These are phyloP conservation scores for Omphaloscelis lunosa DNA, from an alignment of 2,888 invertebrate species.

Conservation along the genomic window DNA sequence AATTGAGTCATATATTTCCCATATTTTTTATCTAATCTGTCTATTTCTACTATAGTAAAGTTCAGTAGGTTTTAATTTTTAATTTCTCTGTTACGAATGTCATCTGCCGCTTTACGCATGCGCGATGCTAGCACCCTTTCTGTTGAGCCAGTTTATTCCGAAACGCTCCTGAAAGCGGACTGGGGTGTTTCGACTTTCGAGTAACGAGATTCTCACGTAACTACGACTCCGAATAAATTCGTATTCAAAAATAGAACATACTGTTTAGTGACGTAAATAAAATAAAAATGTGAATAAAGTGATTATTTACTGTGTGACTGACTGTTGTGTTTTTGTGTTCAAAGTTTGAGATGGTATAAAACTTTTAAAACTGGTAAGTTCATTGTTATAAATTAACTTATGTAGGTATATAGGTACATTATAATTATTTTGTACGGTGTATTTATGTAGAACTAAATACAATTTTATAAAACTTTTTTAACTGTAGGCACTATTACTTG, in stretches of 20 bases:
- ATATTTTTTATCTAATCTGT: not conserved
- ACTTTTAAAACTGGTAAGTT: slow-evolving; percentile 51
- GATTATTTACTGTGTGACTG: slow-evolving; percentile 54
- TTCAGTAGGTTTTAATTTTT: slow-evolving; percentile 31
- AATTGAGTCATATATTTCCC: not conserved
- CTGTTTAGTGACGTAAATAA: slow-evolving; percentile 14
- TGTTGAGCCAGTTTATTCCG: slow-evolving; percentile 67
- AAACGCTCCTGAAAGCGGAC: slow-evolving; percentile 62
- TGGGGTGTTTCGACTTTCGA: slow-evolving; percentile 38
- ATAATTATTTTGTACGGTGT: not conserved
- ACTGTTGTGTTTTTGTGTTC: slow-evolving; percentile 50
- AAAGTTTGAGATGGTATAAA: slow-evolving; percentile 37
- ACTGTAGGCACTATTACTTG: not conserved
- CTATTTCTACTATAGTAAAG: not conserved
- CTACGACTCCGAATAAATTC: slow-evolving; percentile 35
- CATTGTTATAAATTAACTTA: not conserved
- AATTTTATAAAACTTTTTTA: slow-evolving; percentile 4
- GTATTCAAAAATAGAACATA: not conserved
- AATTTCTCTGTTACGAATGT: slow-evolving; percentile 37
- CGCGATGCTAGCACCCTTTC: slow-evolving; percentile 55
- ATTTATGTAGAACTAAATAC: not conserved
- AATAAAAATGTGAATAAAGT: slow-evolving; percentile 35
- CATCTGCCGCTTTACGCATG: slow-evolving; percentile 60
- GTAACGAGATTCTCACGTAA: slow-evolving; percentile 45
- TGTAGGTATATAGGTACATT: not conserved